Percentiles rank a stretch among this genome's conserved stretches.
Conservation (phyloP, 1,140 invertebrate species). For the Aphidius ervi region DNA sequence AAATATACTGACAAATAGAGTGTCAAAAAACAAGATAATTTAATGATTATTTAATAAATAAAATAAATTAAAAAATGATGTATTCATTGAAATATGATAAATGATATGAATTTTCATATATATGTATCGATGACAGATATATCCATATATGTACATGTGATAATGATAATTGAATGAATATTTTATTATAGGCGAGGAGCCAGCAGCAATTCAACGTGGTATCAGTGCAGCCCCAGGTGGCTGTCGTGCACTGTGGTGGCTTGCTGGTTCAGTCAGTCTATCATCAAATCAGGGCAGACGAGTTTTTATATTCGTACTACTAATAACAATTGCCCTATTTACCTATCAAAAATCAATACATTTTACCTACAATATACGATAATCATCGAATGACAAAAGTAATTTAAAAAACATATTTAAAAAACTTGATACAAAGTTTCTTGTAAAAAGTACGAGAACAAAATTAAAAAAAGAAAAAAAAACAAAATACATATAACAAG, state of each 20-base stretch:
- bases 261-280: conserved; percentile 46
- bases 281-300: conserved; percentile 45
- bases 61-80: too few species aligned
- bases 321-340: conserved; percentile 41
- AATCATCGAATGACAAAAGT: conserved; percentile 29
- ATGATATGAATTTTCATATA: too few species aligned
- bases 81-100: too few species aligned
- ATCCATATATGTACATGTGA: too few species aligned
- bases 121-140: conserved; percentile 10
- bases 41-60: too few species aligned
- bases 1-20: too few species aligned
- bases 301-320: conserved; percentile 40
- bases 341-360: conserved; percentile 41
- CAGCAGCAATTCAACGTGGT: conserved; percentile 50
- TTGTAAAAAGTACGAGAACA: background rate
- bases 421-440: background rate
- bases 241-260: conserved; percentile 49
- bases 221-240: conserved; percentile 49
- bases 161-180: conserved; percentile 12
- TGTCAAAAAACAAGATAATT: too few species aligned
- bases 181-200: conserved; percentile 44
- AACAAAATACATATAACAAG: too few species aligned
- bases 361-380: conserved; percentile 43
- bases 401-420: background rate
- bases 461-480: conserved; percentile 3